Conservation (phyloP, 2,797 vertebrate species). For the Aplochiton taeniatus region DNA sequence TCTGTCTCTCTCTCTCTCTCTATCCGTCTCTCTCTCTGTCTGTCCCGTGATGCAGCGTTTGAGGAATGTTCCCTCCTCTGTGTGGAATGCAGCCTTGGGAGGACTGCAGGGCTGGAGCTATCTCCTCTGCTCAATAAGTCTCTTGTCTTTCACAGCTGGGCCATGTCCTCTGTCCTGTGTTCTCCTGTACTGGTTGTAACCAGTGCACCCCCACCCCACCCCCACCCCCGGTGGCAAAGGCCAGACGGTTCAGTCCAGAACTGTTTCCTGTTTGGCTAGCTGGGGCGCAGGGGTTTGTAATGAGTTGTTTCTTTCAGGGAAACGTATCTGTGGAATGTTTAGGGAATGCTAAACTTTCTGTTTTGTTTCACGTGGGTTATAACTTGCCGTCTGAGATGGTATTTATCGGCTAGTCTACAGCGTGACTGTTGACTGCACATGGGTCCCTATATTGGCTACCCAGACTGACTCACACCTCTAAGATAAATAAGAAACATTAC, state of each 20-base stretch:
- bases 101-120: slow-evolving; percentile 54
- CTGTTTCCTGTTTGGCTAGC: not conserved
- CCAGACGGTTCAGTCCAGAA: not conserved
- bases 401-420: too few relatives aligned
- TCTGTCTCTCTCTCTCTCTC: too few relatives aligned
- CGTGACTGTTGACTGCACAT: too few relatives aligned
- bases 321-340: too few relatives aligned
- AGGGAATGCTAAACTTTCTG: too few relatives aligned
- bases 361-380: too few relatives aligned
- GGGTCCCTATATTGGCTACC: too few relatives aligned
- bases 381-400: too few relatives aligned
- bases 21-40: slow-evolving; percentile 37
- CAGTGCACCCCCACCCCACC: too few relatives aligned
- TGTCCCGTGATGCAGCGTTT: slow-evolving; percentile 58
- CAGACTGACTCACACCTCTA: too few relatives aligned
- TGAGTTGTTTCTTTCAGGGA: too few relatives aligned
- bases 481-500: too few relatives aligned
- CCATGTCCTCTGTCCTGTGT: slow-evolving; percentile 31
- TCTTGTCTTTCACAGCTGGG: slow-evolving; percentile 41
- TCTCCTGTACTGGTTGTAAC: slow-evolving; percentile 38
- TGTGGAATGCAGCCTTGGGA: slow-evolving; percentile 64
- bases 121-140: slow-evolving; percentile 39
- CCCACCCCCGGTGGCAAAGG: slow-evolving; percentile 12
- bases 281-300: not conserved
- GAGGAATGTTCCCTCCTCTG: slow-evolving; percentile 68